phyloP scores from a whole-genome alignment of 1,140 invertebrate species.

The Gonioctena quinquepunctata region DNA sequence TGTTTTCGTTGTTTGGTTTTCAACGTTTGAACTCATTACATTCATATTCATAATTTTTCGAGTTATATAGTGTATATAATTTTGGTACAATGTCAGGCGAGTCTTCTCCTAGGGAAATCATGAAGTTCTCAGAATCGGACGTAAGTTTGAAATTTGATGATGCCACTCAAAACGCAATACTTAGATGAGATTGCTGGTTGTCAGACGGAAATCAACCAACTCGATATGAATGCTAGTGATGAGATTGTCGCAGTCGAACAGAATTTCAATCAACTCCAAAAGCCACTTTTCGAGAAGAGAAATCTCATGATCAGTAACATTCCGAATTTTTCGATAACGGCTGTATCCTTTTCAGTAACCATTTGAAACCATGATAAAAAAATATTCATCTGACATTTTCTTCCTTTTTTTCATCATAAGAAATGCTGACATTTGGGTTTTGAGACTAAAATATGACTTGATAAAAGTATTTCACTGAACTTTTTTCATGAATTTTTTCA shows the following conservation, averaged over 20 bases:
- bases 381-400: too few relatives aligned
- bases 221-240: conserved; percentile 86
- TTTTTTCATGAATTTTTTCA: too few relatives aligned
- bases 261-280: conserved; percentile 86
- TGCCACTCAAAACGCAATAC: conserved; percentile 45
- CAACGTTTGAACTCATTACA: too few relatives aligned
- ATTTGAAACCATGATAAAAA: too few relatives aligned
- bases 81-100: conserved; percentile 32
- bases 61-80: too few relatives aligned
- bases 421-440: too few relatives aligned
- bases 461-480: too few relatives aligned
- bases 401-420: too few relatives aligned
- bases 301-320: conserved; percentile 86
- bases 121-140: conserved; percentile 34
- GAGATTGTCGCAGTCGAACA: conserved; percentile 91
- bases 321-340: conserved; percentile 93
- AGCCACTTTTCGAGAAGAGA: conserved; percentile 84
- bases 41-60: too few relatives aligned
- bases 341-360: conserved; percentile 63
- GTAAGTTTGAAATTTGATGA: conserved; percentile 35
- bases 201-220: conserved; percentile 79
- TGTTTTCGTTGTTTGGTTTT: too few relatives aligned
- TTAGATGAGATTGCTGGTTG: conserved; percentile 80
- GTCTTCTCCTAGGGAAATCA: conserved; percentile 25
- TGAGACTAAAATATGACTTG: too few relatives aligned